Evolutionary conservation across 2,888 invertebrate genomes (phyloP), one percentile per base, ranked within the genome.

Genomic region (Podotricha telesiphe): DNA sequence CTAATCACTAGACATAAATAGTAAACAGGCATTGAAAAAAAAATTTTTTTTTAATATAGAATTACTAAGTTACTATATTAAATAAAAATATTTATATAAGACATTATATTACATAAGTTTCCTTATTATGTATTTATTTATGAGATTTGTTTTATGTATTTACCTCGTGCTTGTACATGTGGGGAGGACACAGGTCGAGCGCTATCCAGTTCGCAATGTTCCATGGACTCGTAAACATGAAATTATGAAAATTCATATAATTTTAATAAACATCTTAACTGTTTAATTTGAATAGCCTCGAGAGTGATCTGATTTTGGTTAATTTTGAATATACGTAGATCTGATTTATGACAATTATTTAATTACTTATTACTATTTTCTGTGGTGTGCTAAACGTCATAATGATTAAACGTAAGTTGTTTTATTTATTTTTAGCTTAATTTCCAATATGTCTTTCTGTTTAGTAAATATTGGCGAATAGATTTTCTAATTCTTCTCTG

Each of bases 341-440:
- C 65, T 62, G 68, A 68, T 65, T 65, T 65, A 40, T 61, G n/a
- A 67, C 17, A 55, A 45, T 55, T 51, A 45, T 45, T 42, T 67
- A 19, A 48, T 59, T 47, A 28, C n/a, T 3, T 15, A 48, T 28
- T 34, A 6, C 22, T 22, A 45, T 40, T 20, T 22, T 13, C 34
- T 22, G 56, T 40, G 28, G 4, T 19, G 2, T 45, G n/a, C 6
- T 15, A 55, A 1, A 40, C 62, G 19, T 28, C 55, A 68, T 19
- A 47, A 72, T 72, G 72, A 65, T 72, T 55, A 72, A 65, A 51
- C 55, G 72, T 72, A 70, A 72, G 72, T 72, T 51, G 10, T 17
- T 19, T 42, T 15, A 37, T 22, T 40, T 55, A 4, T 11, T 11
- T 53, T 28, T 48, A 17, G 17, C 19, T 22, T 50, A 34, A 47